Conservation (phyloP, 2,888 invertebrate genomes). For the Dastarcus helophoroides region DNA sequence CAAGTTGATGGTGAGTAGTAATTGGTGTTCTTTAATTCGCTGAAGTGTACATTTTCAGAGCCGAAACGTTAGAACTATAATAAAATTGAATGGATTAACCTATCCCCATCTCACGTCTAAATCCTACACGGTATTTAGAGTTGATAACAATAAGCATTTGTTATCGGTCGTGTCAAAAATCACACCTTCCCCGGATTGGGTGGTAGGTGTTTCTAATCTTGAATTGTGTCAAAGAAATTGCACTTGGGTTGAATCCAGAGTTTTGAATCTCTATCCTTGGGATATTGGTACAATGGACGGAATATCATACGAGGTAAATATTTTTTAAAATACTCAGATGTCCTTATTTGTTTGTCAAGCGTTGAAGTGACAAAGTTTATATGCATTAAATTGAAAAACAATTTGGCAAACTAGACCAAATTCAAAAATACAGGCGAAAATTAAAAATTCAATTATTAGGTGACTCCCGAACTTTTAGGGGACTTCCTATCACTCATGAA, state of each 20-base stretch:
- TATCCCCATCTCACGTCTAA: constrained; percentile 74
- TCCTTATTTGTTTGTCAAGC: too few relatives aligned
- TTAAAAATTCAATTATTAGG: too few relatives aligned
- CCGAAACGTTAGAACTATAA: constrained; percentile 73
- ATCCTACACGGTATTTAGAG: constrained; percentile 75
- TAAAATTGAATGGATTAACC: constrained; percentile 83
- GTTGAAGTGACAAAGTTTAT: too few relatives aligned
- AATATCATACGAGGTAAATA: constrained; percentile 60
- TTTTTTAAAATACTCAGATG: too few relatives aligned
- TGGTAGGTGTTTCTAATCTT: constrained; percentile 79
- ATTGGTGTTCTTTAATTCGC: neutral
- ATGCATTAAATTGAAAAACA: too few relatives aligned
- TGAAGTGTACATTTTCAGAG: constrained; percentile 38
- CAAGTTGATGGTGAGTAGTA: constrained; percentile 54
- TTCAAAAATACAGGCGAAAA: too few relatives aligned
- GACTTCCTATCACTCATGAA: too few relatives aligned
- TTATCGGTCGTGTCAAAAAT: constrained; percentile 88
- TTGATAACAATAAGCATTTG: constrained; percentile 79
- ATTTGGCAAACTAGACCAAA: too few relatives aligned
- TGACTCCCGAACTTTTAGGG: too few relatives aligned
- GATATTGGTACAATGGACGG: constrained; percentile 91
- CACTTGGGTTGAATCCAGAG: constrained; percentile 69
- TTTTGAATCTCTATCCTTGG: constrained; percentile 81
- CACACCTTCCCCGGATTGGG: constrained; percentile 95
- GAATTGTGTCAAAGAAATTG: constrained; percentile 82